These are phyloP conservation scores for Nestor notabilis DNA, from an alignment of 2,113 vertebrate genomes.

Conservation along the genomic window DNA sequence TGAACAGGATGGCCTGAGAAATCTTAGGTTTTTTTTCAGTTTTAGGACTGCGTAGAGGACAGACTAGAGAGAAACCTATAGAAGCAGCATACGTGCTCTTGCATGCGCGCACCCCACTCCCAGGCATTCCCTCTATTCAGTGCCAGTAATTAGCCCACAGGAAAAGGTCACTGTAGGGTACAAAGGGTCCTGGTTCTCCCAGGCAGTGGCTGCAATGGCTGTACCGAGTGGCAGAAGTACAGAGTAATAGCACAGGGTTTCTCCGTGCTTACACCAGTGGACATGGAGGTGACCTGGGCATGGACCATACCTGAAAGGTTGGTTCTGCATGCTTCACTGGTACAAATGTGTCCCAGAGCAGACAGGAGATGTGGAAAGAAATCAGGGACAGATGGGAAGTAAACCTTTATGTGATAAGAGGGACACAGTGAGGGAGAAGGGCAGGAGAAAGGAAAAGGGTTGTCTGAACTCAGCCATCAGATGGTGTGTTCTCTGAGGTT, in stretches of 20 bases:
- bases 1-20: background rate
- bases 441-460: background rate
- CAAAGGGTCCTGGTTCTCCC: background rate
- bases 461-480: background rate
- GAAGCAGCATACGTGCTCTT: background rate
- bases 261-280: background rate
- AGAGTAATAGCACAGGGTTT: background rate
- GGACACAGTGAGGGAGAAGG: background rate
- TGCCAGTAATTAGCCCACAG: background rate
- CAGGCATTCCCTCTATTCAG: background rate
- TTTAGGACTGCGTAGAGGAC: background rate
- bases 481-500: background rate
- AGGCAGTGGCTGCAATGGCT: background rate
- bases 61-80: background rate
- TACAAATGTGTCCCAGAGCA: background rate
- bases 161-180: background rate
- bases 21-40: background rate
- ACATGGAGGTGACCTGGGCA: background rate
- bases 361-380: background rate
- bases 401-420: background rate
- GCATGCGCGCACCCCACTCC: too few species aligned
- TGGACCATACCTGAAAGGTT: background rate
- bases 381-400: background rate
- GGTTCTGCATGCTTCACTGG: fast-evolving
- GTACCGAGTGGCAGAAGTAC: background rate